Conservation (phyloP, 2,797 vertebrate species). For the Craterocephalus amniculus region DNA sequence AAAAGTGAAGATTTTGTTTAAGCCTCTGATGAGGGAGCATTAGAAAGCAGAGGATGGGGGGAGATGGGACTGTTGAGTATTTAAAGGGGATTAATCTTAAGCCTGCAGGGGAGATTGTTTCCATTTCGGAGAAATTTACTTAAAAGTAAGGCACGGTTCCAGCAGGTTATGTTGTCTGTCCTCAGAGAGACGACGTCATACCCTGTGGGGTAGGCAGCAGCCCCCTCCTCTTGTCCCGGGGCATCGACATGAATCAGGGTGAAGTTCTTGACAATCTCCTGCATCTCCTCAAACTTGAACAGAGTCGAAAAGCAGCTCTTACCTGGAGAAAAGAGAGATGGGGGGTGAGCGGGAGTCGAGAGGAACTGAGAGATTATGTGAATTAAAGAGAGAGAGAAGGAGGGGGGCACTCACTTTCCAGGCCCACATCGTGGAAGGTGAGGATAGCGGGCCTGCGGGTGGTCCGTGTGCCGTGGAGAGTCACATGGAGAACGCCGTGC, state of each 20-base stretch:
- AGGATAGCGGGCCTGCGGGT: slow-evolving; percentile 90
- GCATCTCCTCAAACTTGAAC: slow-evolving; percentile 92
- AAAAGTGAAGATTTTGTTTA: slow-evolving; percentile 46
- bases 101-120: slow-evolving; percentile 41
- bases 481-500: slow-evolving; percentile 88
- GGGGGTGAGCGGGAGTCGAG: accelerated
- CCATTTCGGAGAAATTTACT: slow-evolving; percentile 28
- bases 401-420: slow-evolving; percentile 86
- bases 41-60: not conserved
- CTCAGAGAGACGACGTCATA: slow-evolving; percentile 40
- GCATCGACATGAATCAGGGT: slow-evolving; percentile 90
- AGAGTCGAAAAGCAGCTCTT: slow-evolving; percentile 91
- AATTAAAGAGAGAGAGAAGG: not conserved
- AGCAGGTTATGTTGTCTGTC: not conserved
- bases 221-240: slow-evolving; percentile 91
- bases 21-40: slow-evolving; percentile 44
- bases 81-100: slow-evolving; percentile 58
- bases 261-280: slow-evolving; percentile 94
- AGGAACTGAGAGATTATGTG: not conserved
- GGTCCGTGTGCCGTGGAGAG: slow-evolving; percentile 87
- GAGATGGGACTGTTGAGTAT: slow-evolving; percentile 40
- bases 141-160: slow-evolving; percentile 16
- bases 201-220: slow-evolving; percentile 86
- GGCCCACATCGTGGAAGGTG: slow-evolving; percentile 91
- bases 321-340: slow-evolving; percentile 68